A percentile compares a stretch with the other conserved stretches of the same genome.
Evolutionary conservation across 1,140 invertebrate species (phyloP).

Genomic region (Halictus rubicundus): DNA sequence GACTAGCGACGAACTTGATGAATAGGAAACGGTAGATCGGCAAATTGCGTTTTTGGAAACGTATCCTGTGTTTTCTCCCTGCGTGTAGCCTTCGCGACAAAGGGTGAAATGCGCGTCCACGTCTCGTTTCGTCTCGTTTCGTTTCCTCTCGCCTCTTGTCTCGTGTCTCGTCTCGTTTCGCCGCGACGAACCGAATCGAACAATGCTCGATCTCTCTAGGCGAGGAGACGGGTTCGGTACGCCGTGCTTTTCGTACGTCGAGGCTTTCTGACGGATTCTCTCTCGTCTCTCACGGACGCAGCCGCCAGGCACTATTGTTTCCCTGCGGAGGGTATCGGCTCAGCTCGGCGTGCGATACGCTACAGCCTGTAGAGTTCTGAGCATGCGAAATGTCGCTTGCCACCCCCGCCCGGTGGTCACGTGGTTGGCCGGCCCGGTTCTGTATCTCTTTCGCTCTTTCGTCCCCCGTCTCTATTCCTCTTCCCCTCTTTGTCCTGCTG

Average conservation of each 20-base stretch:
- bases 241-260: neutral
- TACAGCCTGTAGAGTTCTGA: constrained; percentile 77
- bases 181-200: neutral
- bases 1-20: neutral
- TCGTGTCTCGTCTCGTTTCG: no score
- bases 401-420: constrained; percentile 78
- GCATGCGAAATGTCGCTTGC: constrained; percentile 78
- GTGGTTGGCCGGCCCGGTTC: constrained; percentile 64
- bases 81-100: no score
- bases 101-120: neutral
- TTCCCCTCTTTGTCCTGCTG: constrained; percentile 6
- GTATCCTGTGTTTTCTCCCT: constrained; percentile 3
- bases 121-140: no score
- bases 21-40: neutral
- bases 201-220: neutral
- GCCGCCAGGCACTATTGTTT: constrained; percentile 44
- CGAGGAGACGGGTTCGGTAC: neutral
- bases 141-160: no score
- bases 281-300: constrained; percentile 17
- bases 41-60: constrained; percentile 9
- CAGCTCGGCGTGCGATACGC: constrained; percentile 58
- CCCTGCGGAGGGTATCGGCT: constrained; percentile 42
- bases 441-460: neutral
- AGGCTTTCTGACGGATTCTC: constrained; percentile 1
- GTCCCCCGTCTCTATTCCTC: neutral